Conservation (phyloP, 2,113 vertebrate genomes). For the Epinephelus moara region DNA sequence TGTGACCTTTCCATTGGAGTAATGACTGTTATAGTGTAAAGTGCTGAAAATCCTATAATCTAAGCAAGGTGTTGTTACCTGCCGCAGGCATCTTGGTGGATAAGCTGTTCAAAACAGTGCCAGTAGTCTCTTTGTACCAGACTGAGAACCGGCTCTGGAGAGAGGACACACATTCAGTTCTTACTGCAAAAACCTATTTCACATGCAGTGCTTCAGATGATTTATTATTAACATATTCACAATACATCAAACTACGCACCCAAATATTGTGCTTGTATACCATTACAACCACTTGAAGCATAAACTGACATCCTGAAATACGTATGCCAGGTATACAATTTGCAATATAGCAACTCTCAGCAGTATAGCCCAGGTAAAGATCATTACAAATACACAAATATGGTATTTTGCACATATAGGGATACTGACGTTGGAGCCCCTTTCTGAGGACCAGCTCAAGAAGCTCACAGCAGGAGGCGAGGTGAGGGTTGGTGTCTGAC, state of each 20-base stretch:
- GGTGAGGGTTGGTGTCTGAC: constrained; percentile 84
- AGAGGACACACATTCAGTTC: constrained; percentile 10
- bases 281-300: not conserved
- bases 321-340: not conserved
- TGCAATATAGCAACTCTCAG: not conserved
- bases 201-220: not conserved
- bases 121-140: constrained; percentile 89
- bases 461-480: constrained; percentile 87
- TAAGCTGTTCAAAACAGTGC: constrained; percentile 89
- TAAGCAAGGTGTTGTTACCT: constrained; percentile 72
- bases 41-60: not conserved
- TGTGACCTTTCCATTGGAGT: not conserved
- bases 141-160: constrained; percentile 85
- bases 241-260: not conserved
- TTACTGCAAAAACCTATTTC: not conserved
- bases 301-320: constrained; percentile 63
- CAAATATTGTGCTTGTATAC: not conserved
- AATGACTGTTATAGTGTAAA: not conserved
- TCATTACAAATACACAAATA: not conserved
- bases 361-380: not conserved
- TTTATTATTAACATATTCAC: not conserved
- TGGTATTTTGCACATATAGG: not conserved
- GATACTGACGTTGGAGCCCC: constrained; percentile 88
- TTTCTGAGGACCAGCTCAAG: constrained; percentile 89
- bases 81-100: constrained; percentile 72